Evolutionary conservation across 2,113 vertebrate genomes (phyloP).

Genomic region (Nycticebus coucang): DNA sequence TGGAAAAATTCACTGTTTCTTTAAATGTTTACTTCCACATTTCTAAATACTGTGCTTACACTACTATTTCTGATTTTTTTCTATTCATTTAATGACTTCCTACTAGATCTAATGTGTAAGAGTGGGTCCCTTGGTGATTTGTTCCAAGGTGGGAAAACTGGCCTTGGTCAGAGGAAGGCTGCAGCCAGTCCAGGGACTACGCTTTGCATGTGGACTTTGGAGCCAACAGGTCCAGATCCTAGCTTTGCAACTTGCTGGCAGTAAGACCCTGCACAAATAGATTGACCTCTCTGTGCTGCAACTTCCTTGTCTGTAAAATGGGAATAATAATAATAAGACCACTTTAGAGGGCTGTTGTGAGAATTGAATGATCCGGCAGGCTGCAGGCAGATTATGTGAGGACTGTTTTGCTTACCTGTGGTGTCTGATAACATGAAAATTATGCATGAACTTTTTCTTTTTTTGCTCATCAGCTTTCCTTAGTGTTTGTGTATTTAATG

Average conservation of each 20-base stretch:
- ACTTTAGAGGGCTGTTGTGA: background rate
- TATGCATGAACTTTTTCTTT: no score
- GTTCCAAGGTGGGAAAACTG: background rate
- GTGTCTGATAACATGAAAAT: no score
- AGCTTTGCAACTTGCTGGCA: background rate
- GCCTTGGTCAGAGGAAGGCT: background rate
- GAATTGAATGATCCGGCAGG: background rate
- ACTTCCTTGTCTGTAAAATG: constrained; percentile 1
- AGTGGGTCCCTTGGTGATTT: background rate
- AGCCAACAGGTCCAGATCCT: background rate
- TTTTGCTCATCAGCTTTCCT: no score
- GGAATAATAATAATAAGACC: background rate
- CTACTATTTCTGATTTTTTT: background rate
- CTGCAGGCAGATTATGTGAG: no score
- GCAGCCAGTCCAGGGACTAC: background rate
- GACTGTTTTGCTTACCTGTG: no score
- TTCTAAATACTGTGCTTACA: no score
- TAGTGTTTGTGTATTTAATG: no score
- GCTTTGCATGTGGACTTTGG: background rate
- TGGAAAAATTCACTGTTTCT: no score
- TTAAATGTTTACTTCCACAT: no score
- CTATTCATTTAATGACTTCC: background rate
- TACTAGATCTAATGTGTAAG: background rate
- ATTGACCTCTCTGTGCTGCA: background rate
- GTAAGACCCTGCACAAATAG: background rate